Evolutionary conservation across 2,888 invertebrate species (phyloP), one percentile per base, ranked within the genome.

Genomic region (Leucophenga maculata): DNA sequence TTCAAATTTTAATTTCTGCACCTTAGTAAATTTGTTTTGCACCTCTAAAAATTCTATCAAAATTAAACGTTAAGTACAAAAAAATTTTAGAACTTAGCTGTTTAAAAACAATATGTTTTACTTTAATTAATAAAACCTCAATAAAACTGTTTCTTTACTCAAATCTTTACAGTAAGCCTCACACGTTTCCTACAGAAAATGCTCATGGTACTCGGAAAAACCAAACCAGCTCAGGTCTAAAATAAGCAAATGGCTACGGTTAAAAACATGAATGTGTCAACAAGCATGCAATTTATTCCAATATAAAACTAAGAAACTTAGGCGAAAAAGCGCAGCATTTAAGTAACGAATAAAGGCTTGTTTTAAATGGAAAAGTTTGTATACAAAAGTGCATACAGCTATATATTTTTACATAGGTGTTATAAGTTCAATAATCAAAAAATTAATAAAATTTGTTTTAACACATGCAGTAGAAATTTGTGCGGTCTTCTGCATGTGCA

Each of bases 121-220:
- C 16, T 50, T 50, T 14, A 2, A 16, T 62, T 62, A 2, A 16
- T 6, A 18, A 50, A 50, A 50, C 2, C 46, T 46, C 46, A 13
- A 46, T 46, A 26, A 59, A 59, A 59, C 22, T 59, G n/a, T 26
- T 59, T 59, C 16, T 13, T 59, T 18, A 69, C 67, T 46, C 50
- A 18, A 66, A 22, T 39, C 59, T 68, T 90, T 90, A 14, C 90
- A 93, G 93, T 91, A 89, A 90, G 86, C 79, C 83, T 90, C 72
- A 94, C 94, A 31, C 89, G 89, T 80, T 89, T 91, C 82, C 89
- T 94, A 75, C 94, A 94, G 88, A 93, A 93, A 87, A 85, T 93
- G 80, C 90, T 94, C 85, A 89, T 94, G 88, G 94, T 94, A 75
- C 92, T 94, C 78, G 93, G 93, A 76, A 93, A 94, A 86, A 89